Percentiles rank a stretch among this genome's conserved stretches.
Conservation (phyloP, 2,113 vertebrate genomes). For the Sterna hirundo region DNA sequence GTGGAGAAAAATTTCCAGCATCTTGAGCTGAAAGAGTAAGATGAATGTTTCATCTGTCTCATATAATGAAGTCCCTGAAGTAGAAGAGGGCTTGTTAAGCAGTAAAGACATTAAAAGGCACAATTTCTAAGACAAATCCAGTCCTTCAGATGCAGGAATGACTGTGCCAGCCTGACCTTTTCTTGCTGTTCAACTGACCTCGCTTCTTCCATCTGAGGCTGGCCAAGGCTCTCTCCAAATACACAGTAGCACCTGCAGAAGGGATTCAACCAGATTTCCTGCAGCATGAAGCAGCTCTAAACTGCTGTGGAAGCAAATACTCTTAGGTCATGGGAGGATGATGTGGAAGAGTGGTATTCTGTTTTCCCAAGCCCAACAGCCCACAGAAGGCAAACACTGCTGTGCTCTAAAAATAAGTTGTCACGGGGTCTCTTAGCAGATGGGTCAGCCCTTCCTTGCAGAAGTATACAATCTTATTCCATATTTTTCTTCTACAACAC, state of each 20-base stretch:
- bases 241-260: not conserved
- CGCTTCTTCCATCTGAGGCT: not conserved
- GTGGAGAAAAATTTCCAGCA: not conserved
- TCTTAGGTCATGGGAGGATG: not conserved
- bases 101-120: not conserved
- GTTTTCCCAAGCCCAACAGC: not conserved
- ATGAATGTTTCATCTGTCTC: not conserved
- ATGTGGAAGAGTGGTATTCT: not conserved
- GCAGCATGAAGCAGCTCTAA: not conserved
- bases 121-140: not conserved
- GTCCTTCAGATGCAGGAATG: not conserved
- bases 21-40: not conserved
- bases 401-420: not conserved
- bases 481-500: not conserved
- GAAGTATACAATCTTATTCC: not conserved
- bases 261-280: not conserved
- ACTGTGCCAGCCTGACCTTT: not conserved
- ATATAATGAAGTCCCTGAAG: not conserved
- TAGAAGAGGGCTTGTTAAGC: not conserved
- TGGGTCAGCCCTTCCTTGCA: not conserved
- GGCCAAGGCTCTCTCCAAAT: not conserved
- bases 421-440: not conserved
- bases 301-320: not conserved
- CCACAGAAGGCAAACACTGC: not conserved
- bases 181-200: not conserved